phyloP scores from a whole-genome alignment of 1,140 invertebrate species.

The Pseudomyrmex sp. region DNA sequence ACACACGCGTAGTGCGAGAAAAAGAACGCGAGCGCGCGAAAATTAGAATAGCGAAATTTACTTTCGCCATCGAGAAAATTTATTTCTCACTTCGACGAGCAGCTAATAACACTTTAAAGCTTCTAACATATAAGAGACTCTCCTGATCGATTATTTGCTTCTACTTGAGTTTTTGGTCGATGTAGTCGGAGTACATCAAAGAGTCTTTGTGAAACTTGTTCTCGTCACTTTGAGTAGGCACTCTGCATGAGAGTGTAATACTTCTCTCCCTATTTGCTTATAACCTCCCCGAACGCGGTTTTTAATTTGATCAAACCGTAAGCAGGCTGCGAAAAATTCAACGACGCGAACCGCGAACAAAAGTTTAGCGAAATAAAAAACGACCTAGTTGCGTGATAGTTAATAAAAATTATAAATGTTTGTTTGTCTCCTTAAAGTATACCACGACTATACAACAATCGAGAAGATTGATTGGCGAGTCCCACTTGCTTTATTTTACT shows the following conservation, averaged over 20 bases:
- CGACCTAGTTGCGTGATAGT: slow-evolving; percentile 32
- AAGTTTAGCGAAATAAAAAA: slow-evolving; percentile 23
- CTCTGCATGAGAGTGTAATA: not conserved
- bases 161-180: slow-evolving; percentile 29
- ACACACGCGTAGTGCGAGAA: too few species aligned
- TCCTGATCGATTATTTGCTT: slow-evolving; percentile 39
- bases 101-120: slow-evolving; percentile 30
- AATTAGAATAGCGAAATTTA: not conserved
- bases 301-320: slow-evolving; percentile 28
- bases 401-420: slow-evolving; percentile 7
- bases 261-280: slow-evolving; percentile 5
- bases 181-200: slow-evolving; percentile 19
- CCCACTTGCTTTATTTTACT: slow-evolving; percentile 1
- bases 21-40: too few species aligned
- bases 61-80: not conserved
- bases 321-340: not conserved
- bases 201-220: slow-evolving; percentile 32
- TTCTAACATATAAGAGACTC: slow-evolving; percentile 29
- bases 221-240: slow-evolving; percentile 12
- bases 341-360: not conserved
- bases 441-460: not conserved
- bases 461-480: slow-evolving; percentile 36
- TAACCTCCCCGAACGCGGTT: not conserved
- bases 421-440: slow-evolving; percentile 40
- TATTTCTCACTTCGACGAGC: slow-evolving; percentile 35